A percentile compares a stretch with the other conserved stretches of the same genome.
phyloP scores from a whole-genome alignment of 2,888 invertebrate species.

The Acrobasis consociella region DNA sequence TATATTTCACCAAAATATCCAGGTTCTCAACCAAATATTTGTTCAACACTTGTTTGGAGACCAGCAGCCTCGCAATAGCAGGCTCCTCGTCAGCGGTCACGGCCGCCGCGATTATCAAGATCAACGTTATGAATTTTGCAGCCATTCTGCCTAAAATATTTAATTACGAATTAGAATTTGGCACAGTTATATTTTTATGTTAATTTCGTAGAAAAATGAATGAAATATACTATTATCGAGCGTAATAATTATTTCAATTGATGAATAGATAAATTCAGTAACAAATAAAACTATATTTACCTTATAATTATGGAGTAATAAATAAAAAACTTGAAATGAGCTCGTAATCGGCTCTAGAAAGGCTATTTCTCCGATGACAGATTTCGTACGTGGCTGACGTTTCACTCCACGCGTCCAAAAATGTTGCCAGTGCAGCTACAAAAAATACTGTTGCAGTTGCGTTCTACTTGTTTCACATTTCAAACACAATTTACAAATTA shows the following conservation, averaged over 20 bases:
- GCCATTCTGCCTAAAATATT: conserved; percentile 67
- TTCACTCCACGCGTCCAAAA: conserved; percentile 79
- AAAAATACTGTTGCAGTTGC: not conserved
- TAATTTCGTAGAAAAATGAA: conserved; percentile 36
- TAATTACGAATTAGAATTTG: conserved; percentile 32
- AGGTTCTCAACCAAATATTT: conserved; percentile 98
- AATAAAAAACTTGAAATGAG: conserved; percentile 8
- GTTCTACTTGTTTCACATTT: not conserved
- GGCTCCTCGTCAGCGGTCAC: conserved; percentile 86
- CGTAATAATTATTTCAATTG: not conserved
- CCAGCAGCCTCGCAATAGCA: conserved; percentile 90
- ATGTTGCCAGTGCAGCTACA: conserved; percentile 47
- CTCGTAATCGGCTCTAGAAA: conserved; percentile 23
- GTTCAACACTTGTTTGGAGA: conserved; percentile 97
- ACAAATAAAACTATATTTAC: conserved; percentile 9
- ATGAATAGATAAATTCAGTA: not conserved
- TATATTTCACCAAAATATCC: conserved; percentile 97
- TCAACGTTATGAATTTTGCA: conserved; percentile 68
- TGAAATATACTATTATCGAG: conserved; percentile 32
- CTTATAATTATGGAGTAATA: conserved; percentile 11
- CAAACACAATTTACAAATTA: too few relatives aligned
- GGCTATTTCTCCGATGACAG: conserved; percentile 51
- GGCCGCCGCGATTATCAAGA: conserved; percentile 70
- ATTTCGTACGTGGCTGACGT: conserved; percentile 78
- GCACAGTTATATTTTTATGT: conserved; percentile 26